Evolutionary conservation across 2,888 invertebrate genomes (phyloP).

Genomic region (Latheticus oryzae): DNA sequence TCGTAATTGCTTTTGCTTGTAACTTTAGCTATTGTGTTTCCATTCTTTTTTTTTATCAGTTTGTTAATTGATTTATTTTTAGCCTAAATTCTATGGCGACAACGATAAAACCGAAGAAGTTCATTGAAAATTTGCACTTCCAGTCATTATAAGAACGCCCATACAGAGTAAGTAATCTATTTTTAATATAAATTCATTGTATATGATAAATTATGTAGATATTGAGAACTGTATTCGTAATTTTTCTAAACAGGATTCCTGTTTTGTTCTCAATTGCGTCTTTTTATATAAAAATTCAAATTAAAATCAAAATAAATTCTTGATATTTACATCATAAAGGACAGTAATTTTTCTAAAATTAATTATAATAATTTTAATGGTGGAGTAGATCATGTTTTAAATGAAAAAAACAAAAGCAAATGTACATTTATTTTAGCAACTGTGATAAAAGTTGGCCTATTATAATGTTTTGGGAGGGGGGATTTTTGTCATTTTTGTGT

Average conservation of each 20-base stretch:
- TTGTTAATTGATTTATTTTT: slow-evolving; percentile 60
- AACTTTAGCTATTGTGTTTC: slow-evolving; percentile 14
- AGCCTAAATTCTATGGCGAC: slow-evolving; percentile 76
- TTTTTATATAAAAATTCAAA: slow-evolving; percentile 1
- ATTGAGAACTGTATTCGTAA: slow-evolving; percentile 40
- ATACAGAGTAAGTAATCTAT: slow-evolving; percentile 43
- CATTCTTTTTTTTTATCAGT: slow-evolving; percentile 39
- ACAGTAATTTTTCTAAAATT: slow-evolving; percentile 13
- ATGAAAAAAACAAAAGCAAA: slow-evolving; percentile 41
- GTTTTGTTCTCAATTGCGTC: too few relatives aligned
- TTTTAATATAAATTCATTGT: slow-evolving; percentile 53
- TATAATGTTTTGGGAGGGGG: slow-evolving; percentile 23
- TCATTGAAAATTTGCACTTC: slow-evolving; percentile 40
- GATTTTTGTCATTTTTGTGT: slow-evolving; percentile 9
- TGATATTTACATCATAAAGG: slow-evolving; percentile 25
- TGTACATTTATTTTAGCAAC: slow-evolving; percentile 48
- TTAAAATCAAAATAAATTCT: slow-evolving; percentile 24
- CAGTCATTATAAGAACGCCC: slow-evolving; percentile 36
- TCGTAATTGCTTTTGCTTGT: slow-evolving; percentile 21
- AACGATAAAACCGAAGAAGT: slow-evolving; percentile 72
- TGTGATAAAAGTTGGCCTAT: slow-evolving; percentile 55
- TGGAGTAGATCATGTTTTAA: slow-evolving; percentile 37
- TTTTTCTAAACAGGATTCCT: too few relatives aligned
- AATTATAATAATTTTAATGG: slow-evolving; percentile 31
- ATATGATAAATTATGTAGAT: slow-evolving; percentile 45